phyloP scores from a whole-genome alignment of 1,140 invertebrate genomes.

The Chironomus striatipennis region DNA sequence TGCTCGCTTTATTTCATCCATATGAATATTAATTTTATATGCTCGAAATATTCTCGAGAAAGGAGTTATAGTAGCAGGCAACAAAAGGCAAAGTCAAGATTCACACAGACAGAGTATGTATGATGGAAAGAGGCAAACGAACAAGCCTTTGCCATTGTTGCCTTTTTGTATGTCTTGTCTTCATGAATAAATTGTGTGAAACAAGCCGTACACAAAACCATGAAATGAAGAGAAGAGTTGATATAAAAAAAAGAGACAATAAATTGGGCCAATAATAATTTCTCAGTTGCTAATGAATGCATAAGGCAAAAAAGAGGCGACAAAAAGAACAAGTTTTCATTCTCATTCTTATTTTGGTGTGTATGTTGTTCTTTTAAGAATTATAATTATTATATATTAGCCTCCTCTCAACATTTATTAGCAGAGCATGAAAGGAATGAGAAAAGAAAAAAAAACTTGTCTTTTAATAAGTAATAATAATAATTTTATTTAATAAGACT shows the following conservation, averaged over 20 bases:
- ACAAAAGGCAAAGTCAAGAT: neutral
- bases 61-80: neutral
- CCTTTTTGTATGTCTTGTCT: neutral
- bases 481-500: no score
- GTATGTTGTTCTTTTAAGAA: neutral
- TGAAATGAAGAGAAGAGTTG: conserved; percentile 18
- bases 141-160: conserved; percentile 18
- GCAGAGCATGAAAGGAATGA: neutral
- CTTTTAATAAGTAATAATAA: neutral
- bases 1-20: neutral
- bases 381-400: conserved; percentile 11
- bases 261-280: conserved; percentile 2
- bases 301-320: conserved; percentile 1
- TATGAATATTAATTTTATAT: conserved; percentile 19
- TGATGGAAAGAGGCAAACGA: neutral
- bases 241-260: no score
- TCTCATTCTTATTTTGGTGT: no score
- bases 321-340: neutral
- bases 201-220: neutral
- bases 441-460: neutral
- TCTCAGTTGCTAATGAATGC: conserved; percentile 6
- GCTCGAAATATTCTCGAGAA: neutral
- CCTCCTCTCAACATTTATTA: neutral
- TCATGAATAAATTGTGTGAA: conserved; percentile 19
- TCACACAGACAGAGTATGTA: neutral